Base-by-base conservation (phyloP, 1,140 invertebrate species). In the Ips typographus region DNA sequence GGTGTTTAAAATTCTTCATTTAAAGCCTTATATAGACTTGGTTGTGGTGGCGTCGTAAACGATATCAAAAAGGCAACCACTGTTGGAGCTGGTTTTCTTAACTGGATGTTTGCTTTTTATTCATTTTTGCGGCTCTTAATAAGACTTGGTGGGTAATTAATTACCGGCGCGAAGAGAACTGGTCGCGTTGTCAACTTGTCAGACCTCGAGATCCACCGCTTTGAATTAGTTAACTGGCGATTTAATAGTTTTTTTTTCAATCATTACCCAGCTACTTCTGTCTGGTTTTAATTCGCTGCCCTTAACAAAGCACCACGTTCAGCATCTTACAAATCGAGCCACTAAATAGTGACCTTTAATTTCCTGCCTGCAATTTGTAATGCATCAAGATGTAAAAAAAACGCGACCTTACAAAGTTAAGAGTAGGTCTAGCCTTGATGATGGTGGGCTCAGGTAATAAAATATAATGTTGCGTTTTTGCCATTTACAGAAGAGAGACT, bases 401-500 rank as follows among this genome's bases (percentile, higher is more conserved):
- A 22, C 22, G 22, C 22, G 22, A 22, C 22, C 22, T 22, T 22
- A 22, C 22, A 22, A 22, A 22, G 22, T 22, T 22, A 22, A 22
- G 22, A 22, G 22, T 22, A 22, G 22, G 22, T 22, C 22, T 22
- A 22, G 22, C 22, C 22, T 22, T 22, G 22, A 22, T 22, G 22
- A 22, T 22, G 22, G 22, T 22, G 22, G 22, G 22, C 22, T 22
- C 22, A 22, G 22, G 22, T 22, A 22, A 49, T 49, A 49, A 49
- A 49, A 49, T 49, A 49, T 49, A 22, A 49, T 49, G 44, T 49
- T 22, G 7, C 6, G 44, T 22, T 22, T 22, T 6, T 62, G 1
- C 59, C 59, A 62, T 62, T 62, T 62, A 62, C 43, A 7, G 59
- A 62, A 47, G 59, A 62, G 38, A 49, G 59, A 62, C 49, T 62